These are phyloP conservation scores for Porites evermanni DNA, from an alignment of 92 coral and sea anemone species.

Conservation along the genomic window DNA sequence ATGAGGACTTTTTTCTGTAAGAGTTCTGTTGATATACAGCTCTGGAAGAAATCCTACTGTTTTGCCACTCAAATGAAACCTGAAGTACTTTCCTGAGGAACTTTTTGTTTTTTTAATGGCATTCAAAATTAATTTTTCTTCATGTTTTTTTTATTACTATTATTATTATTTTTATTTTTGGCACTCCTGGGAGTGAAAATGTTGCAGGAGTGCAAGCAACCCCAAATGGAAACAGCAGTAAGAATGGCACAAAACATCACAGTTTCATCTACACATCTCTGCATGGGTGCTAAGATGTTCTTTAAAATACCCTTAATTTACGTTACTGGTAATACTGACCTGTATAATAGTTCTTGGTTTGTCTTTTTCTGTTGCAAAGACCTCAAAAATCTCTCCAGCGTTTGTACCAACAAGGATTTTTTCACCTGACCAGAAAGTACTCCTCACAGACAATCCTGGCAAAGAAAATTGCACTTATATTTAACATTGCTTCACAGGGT, in stretches of 20 bases:
- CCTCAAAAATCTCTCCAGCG: slow-evolving; percentile 97
- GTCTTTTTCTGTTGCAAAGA: slow-evolving; percentile 91
- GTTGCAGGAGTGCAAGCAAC: background rate
- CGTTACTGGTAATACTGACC: slow-evolving; percentile 37
- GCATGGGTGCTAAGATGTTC: too few relatives aligned
- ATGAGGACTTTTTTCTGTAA: too few relatives aligned
- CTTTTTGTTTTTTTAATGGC: background rate
- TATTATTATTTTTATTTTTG: background rate
- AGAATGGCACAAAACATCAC: too few relatives aligned
- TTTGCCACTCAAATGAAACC: too few relatives aligned
- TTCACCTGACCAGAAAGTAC: slow-evolving; percentile 95
- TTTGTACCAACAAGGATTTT: slow-evolving; percentile 96
- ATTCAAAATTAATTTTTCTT: background rate
- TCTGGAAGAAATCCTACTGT: too few relatives aligned
- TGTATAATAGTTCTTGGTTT: slow-evolving; percentile 95
- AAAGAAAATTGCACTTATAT: background rate
- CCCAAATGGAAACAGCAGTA: too few relatives aligned
- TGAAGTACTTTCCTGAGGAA: too few relatives aligned
- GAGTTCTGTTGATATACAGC: too few relatives aligned
- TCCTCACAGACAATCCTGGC: slow-evolving; percentile 91
- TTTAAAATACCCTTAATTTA: background rate
- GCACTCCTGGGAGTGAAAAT: background rate
- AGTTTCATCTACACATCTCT: too few relatives aligned
- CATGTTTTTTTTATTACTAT: too few relatives aligned
- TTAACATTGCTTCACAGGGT: background rate